These are phyloP conservation scores for Hydropotes inermis DNA, from an alignment of 2,113 vertebrate species.

Conservation along the genomic window DNA sequence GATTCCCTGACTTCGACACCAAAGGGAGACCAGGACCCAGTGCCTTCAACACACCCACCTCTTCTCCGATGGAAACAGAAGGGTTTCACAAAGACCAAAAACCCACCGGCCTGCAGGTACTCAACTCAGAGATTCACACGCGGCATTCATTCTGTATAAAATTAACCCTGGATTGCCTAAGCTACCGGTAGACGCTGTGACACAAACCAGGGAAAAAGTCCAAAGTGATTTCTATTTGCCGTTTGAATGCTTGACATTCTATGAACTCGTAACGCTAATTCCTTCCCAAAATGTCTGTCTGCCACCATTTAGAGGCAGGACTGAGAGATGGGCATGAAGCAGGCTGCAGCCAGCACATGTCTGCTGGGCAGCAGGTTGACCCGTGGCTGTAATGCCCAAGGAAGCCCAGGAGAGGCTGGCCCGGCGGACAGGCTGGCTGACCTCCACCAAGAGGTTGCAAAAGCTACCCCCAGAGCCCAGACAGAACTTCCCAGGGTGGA, in stretches of 20 bases:
- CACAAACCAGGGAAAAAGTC: background rate
- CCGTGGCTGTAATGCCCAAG: background rate
- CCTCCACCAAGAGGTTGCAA: conserved; percentile 38
- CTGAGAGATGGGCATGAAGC: background rate
- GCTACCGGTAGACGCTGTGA: background rate
- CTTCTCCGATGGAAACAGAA: background rate
- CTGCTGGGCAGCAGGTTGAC: background rate
- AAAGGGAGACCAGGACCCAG: background rate
- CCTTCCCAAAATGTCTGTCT: conserved; percentile 57
- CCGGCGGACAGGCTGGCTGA: background rate
- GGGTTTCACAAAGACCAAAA: background rate
- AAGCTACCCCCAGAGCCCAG: conserved; percentile 46
- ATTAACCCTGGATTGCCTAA: conserved; percentile 3
- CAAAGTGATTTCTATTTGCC: background rate
- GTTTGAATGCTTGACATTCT: background rate
- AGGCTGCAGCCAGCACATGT: background rate
- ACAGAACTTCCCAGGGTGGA: conserved; percentile 45
- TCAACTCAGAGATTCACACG: background rate
- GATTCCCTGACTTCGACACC: background rate
- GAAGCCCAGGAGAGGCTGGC: background rate
- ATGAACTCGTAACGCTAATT: background rate
- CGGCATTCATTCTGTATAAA: background rate
- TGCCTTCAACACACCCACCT: background rate
- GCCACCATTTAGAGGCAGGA: conserved; percentile 44
- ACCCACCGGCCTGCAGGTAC: background rate